These are phyloP conservation scores for Drosophila cracens DNA, from an alignment of 2,888 invertebrate species.

Conservation along the genomic window DNA sequence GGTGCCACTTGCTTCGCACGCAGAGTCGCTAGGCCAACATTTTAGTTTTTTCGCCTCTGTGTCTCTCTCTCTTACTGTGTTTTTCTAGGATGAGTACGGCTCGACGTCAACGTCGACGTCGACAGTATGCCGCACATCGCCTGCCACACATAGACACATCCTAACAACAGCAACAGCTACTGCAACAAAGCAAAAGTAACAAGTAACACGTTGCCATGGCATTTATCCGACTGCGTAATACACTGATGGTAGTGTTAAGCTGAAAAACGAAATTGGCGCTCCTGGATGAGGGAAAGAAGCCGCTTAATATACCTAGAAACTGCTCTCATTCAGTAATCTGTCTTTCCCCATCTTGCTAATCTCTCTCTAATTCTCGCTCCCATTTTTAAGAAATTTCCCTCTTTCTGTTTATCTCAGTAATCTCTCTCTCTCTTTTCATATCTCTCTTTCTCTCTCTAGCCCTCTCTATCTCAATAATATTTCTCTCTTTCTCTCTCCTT, in stretches of 20 bases:
- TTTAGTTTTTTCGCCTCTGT: constrained; percentile 39
- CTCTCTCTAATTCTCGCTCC: neutral
- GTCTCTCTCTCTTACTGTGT: neutral
- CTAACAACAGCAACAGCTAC: constrained; percentile 11
- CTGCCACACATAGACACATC: constrained; percentile 30
- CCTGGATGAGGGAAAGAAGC: neutral
- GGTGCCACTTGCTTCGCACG: constrained; percentile 75
- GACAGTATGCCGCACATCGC: constrained; percentile 63
- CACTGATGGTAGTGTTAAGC: neutral
- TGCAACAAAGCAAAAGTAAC: constrained; percentile 19
- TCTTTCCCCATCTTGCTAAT: neutral
- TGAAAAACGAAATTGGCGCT: neutral
- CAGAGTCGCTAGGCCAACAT: constrained; percentile 77
- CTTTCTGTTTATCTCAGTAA: neutral
- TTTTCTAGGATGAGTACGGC: constrained; percentile 53
- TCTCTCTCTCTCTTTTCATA: neutral
- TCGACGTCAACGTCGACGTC: constrained; percentile 57
- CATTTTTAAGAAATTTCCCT: no score
- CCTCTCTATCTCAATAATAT: neutral
- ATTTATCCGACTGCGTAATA: constrained; percentile 4
- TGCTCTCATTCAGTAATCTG: neutral
- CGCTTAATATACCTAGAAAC: neutral
- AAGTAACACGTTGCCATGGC: neutral
- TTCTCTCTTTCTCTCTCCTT: no score
- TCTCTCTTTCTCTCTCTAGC: no score